Conservation (phyloP, 64 coral and sea anemone genomes). For the Stichodactyla helianthus region DNA sequence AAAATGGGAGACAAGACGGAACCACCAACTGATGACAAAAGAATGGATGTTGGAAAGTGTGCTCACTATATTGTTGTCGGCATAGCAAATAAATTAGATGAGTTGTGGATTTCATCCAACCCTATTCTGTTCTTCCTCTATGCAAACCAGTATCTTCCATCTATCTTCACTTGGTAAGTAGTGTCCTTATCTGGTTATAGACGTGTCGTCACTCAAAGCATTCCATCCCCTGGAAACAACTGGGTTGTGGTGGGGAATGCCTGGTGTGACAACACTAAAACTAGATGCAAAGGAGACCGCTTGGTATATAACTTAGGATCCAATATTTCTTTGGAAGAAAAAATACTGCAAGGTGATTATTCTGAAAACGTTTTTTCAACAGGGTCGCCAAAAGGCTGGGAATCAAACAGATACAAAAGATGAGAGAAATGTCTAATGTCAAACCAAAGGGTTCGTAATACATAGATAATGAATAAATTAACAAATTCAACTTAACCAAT, state of each 20-base stretch:
- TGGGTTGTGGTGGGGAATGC: no score
- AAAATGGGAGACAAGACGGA: slow-evolving; percentile 39
- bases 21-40: slow-evolving; percentile 14
- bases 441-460: neutral
- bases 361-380: neutral
- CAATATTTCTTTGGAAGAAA: no score
- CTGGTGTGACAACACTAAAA: no score
- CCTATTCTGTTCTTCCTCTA: slow-evolving; percentile 60
- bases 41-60: slow-evolving; percentile 65
- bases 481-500: no score
- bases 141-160: slow-evolving; percentile 61
- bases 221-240: no score
- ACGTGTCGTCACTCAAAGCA: no score
- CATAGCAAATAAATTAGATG: slow-evolving; percentile 59
- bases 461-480: neutral
- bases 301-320: no score
- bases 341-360: no score
- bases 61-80: slow-evolving; percentile 54
- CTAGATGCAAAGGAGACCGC: no score
- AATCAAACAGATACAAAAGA: slow-evolving; percentile 15
- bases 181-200: no score
- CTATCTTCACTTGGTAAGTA: slow-evolving; percentile 55
- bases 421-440: slow-evolving; percentile 6
- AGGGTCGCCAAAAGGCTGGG: slow-evolving; percentile 12
- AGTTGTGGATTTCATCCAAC: slow-evolving; percentile 78